Evolutionary conservation across 2,888 invertebrate species (phyloP).

Genomic region (Sinelater perroti): DNA sequence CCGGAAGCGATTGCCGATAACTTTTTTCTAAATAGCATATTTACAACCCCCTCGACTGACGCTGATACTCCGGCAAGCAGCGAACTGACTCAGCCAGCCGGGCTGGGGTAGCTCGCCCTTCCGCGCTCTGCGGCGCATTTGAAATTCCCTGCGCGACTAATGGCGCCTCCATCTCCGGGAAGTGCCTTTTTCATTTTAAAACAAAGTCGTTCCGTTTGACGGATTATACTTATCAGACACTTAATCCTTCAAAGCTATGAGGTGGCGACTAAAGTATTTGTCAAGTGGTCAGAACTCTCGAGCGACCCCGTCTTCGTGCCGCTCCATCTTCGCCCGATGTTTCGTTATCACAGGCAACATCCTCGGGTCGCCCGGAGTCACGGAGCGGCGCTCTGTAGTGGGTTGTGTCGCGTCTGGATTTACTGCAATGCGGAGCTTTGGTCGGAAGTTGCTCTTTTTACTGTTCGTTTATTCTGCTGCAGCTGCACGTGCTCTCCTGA

Average conservation of each 20-base stretch:
- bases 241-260: slow-evolving; percentile 35
- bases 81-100: too few relatives aligned
- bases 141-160: slow-evolving; percentile 10
- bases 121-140: slow-evolving; percentile 25
- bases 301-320: too few relatives aligned
- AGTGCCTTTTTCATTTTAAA: slow-evolving; percentile 24
- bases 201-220: slow-evolving; percentile 33
- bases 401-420: slow-evolving; percentile 47
- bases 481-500: slow-evolving; percentile 35
- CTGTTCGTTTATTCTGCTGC: slow-evolving; percentile 37
- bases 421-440: slow-evolving; percentile 46
- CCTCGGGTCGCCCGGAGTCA: slow-evolving; percentile 35
- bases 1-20: too few relatives aligned
- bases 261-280: slow-evolving; percentile 37
- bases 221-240: slow-evolving; percentile 37
- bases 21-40: too few relatives aligned
- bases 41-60: too few relatives aligned
- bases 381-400: slow-evolving; percentile 37
- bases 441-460: slow-evolving; percentile 45
- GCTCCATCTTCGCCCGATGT: slow-evolving; percentile 28
- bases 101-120: too few relatives aligned
- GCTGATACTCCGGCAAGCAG: too few relatives aligned
- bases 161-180: background rate
- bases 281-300: slow-evolving; percentile 34
- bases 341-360: slow-evolving; percentile 28